Evolutionary conservation across 2,113 vertebrate genomes (phyloP), one percentile per base, ranked within the genome.

Genomic region (Heterotilapia buettikoferi): DNA sequence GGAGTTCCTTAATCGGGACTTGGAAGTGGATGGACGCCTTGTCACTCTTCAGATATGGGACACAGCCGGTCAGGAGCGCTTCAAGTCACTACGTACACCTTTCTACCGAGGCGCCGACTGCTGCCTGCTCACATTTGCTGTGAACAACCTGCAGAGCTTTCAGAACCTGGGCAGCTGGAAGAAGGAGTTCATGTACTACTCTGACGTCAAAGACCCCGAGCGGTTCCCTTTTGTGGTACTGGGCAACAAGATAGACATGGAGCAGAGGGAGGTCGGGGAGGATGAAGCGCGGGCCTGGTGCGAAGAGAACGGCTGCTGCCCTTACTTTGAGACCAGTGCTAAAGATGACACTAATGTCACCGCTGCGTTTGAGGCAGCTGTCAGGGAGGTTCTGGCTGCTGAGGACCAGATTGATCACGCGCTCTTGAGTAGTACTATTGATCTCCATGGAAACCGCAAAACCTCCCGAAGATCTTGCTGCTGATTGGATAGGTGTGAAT

Each of bases 31-130:
- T 7, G 98, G 98, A 53, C 97, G 97, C 33, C 96, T 98, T 80
- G 98, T 99, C 85, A 99, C 98, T 14, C 97, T 99, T 31, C 98
- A 99, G 96, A 99, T 99, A 38, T 99, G 98, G 98, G 98, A 99
- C 96, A 99, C 98, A 4, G 98, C 98, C 0, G 98, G 98, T 4
- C 98, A 99, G 95, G 98, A 99, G 93, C 98, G 98, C 87, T 99
- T 99, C 93, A 98, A 99, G 95, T 99, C 98, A 89, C 96, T 99
- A 82, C 96, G 98, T 86, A 99, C 98, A 0, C 98, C 98, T 3
- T 99, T 99, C 94, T 99, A 99, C 96, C 95, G 98, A 11, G 98
- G 98, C 5, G 98, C 98, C 0, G 98, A 99, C 95, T 99, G 98
- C 96, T 99, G 98, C 95, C 96, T 99, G 89, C 97, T 99, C 71